Evolutionary conservation across 2,113 vertebrate genomes (phyloP).

Genomic region (Brienomyrus brachyistius): DNA sequence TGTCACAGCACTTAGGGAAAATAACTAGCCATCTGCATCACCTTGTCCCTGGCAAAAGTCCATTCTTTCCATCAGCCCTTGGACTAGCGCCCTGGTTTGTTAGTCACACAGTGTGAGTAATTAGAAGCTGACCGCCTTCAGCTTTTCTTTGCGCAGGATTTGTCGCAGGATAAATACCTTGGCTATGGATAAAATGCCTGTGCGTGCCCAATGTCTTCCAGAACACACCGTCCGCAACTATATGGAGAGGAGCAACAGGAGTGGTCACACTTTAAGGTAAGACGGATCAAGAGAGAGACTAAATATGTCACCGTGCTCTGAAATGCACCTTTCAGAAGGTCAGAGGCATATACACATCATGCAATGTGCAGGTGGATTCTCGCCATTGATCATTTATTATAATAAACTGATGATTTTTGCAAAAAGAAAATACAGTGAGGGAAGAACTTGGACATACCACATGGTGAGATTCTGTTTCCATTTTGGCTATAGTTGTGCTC

Average conservation of each 20-base stretch:
- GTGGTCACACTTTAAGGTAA: not conserved
- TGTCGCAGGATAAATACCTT: not conserved
- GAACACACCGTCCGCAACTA: not conserved
- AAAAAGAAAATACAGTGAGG: not conserved
- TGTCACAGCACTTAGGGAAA: not conserved
- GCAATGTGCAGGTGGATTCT: not conserved
- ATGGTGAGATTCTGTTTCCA: not conserved
- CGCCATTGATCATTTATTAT: not conserved
- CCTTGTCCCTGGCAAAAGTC: not conserved
- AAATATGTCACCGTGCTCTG: not conserved
- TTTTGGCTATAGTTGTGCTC: not conserved
- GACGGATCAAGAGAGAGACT: not conserved
- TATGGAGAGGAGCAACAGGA: not conserved
- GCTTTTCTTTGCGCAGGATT: not conserved
- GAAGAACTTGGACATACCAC: not conserved
- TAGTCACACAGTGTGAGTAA: not conserved
- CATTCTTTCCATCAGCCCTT: not conserved
- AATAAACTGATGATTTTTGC: not conserved
- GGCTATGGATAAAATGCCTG: not conserved
- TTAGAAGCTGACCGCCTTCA: not conserved
- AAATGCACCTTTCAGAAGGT: not conserved
- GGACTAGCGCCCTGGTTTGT: not conserved
- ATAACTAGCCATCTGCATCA: not conserved
- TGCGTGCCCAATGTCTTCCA: not conserved
- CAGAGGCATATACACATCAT: not conserved